Percentiles rank a stretch among this genome's conserved stretches.
phyloP scores from a whole-genome alignment of 1,140 invertebrate genomes.

The Zaprionus lachaisei region DNA sequence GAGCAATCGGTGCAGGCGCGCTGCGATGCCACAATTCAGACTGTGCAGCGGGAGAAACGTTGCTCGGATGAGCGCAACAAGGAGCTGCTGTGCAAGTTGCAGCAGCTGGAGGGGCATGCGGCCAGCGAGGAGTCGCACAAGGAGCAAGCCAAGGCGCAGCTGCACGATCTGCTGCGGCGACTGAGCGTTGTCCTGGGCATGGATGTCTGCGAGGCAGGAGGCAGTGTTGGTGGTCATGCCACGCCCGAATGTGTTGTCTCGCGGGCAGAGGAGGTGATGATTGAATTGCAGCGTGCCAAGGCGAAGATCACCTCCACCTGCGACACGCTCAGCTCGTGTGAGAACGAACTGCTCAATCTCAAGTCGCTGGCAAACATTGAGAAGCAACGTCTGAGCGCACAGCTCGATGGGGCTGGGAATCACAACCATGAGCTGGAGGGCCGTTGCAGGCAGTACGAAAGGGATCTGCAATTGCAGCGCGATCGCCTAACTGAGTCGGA shows the following conservation, averaged over 20 bases:
- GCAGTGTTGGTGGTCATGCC: constrained; percentile 82
- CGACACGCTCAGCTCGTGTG: constrained; percentile 78
- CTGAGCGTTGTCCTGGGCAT: constrained; percentile 88
- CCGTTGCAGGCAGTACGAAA: constrained; percentile 74
- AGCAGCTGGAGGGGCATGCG: constrained; percentile 89
- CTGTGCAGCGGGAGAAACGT: constrained; percentile 89
- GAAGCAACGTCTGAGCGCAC: constrained; percentile 75
- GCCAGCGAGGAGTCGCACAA: constrained; percentile 89
- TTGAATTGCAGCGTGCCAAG: constrained; percentile 87
- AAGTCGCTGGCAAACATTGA: constrained; percentile 78
- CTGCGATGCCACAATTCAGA: constrained; percentile 89
- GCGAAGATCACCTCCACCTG: constrained; percentile 85
- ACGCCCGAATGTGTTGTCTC: constrained; percentile 88
- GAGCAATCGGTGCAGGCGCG: constrained; percentile 89
- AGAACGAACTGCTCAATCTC: constrained; percentile 76
- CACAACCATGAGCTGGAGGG: constrained; percentile 81
- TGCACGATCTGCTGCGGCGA: constrained; percentile 89
- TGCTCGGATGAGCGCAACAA: constrained; percentile 91
- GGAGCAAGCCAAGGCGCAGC: constrained; percentile 87
- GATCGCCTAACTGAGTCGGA: constrained; percentile 81
- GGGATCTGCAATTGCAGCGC: constrained; percentile 77
- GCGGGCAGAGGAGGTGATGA: constrained; percentile 90
- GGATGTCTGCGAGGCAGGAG: constrained; percentile 87
- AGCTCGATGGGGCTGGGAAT: constrained; percentile 73
- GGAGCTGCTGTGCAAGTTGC: constrained; percentile 90